Evolutionary conservation across 2,888 invertebrate genomes (phyloP), one percentile per base, ranked within the genome.

Genomic region (Meliscaeva auricollis): DNA sequence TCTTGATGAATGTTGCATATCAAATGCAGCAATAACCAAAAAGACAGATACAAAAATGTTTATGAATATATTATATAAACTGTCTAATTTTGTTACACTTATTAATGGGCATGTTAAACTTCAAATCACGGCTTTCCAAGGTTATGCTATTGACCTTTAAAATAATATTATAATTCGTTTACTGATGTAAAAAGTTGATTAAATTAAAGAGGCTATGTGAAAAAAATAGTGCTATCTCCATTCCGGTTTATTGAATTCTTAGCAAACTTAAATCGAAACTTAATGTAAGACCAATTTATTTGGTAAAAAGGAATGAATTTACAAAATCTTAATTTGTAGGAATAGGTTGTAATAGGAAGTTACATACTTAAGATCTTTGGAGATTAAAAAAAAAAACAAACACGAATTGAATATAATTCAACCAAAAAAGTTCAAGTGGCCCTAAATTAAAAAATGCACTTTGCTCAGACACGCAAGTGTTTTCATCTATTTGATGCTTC

Each of bases 111-210:
- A 32, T 32, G 30, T 70, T 69, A 50, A 64, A 70, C 62, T 76
- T 38, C 17, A 22, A 70, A 50, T 80, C 80, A 30, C 46, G 52
- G 58, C 69, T 69, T 48, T 75, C 50, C 81, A 81, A 81, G 81
- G 76, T 41, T 48, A 9, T 35, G 17, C 41, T 56, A 64, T 76
- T 81, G 76, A 76, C 69, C 48, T 76, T 76, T 56, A 48, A 15
- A 17, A 56, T 44, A 20, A 41, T 70, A 81, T 76, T 76, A 9
- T 35, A 76, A 64, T 64, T 76, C 60, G 22, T 54, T 62, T 74
- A 68, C 30, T 54, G 4, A n/a, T 48, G 35, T 64, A 64, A 56
- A 58, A 48, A 48, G 50, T 69, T 35, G 32, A 52, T 46, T 52
- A 9, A 66, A 60, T 50, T 44, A 60, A 52, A 35, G 58, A 26